Conservation (phyloP, 2,888 invertebrate species). For the Leptopilina drosophilae region DNA sequence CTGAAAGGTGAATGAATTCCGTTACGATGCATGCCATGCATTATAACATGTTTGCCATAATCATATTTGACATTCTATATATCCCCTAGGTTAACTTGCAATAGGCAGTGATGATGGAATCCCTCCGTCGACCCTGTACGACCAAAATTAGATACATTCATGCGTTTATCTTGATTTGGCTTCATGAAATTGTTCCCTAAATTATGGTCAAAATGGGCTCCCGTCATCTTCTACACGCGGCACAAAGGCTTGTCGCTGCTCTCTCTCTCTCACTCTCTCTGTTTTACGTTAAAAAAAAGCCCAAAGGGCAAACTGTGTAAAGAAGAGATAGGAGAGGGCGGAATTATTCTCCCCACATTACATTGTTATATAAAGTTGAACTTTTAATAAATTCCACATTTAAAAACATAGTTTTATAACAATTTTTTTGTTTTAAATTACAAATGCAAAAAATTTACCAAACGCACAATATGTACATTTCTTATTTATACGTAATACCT, state of each 20-base stretch:
- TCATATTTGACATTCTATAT: conserved; percentile 55
- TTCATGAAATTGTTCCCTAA: conserved; percentile 53
- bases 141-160: conserved; percentile 58
- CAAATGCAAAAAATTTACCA: not conserved
- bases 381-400: not conserved
- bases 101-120: conserved; percentile 59
- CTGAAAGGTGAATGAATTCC: conserved; percentile 59
- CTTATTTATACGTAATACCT: too few relatives aligned
- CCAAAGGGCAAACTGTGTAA: not conserved
- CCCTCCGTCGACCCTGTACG: conserved; percentile 52
- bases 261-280: too few relatives aligned
- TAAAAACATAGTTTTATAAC: not conserved
- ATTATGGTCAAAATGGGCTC: conserved; percentile 49
- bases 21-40: conserved; percentile 56
- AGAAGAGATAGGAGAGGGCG: too few relatives aligned
- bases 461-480: too few relatives aligned
- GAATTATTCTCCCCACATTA: not conserved
- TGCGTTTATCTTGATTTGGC: conserved; percentile 56
- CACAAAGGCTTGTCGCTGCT: not conserved
- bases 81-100: conserved; percentile 49
- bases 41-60: conserved; percentile 62
- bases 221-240: not conserved
- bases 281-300: conserved; percentile 19
- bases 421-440: not conserved
- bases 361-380: not conserved